phyloP scores from a whole-genome alignment of 1,140 invertebrate genomes.

The Popillia japonica region DNA sequence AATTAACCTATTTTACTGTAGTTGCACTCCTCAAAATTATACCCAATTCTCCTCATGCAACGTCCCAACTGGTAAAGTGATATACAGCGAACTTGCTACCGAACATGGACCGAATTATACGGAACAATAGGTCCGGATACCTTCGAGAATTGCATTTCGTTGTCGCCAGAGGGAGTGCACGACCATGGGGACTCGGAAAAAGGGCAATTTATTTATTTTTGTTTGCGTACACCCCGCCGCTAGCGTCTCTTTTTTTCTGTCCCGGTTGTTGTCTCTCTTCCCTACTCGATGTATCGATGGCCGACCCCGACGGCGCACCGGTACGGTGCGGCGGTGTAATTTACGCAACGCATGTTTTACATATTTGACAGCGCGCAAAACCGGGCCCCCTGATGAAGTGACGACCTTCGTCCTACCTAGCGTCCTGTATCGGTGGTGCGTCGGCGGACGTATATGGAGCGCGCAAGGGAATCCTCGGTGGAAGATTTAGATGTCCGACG shows the following conservation, averaged over 20 bases:
- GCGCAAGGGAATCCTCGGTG: background rate
- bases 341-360: conserved; percentile 8
- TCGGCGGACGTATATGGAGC: background rate
- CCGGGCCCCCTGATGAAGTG: background rate
- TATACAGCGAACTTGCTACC: background rate
- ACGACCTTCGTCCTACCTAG: background rate
- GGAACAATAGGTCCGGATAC: background rate
- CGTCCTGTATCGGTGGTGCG: background rate
- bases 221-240: background rate
- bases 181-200: background rate
- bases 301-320: background rate
- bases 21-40: too few species aligned
- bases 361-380: background rate
- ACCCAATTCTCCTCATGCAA: too few species aligned
- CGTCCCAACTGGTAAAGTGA: too few species aligned
- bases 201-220: conserved; percentile 6
- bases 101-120: background rate
- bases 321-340: background rate
- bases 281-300: too few species aligned
- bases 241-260: background rate
- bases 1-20: too few species aligned
- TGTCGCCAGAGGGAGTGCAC: background rate
- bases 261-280: too few species aligned
- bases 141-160: background rate
- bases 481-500: conserved; percentile 1